Evolutionary conservation across 2,888 invertebrate genomes (phyloP).

Genomic region (Syrista parreyssii): DNA sequence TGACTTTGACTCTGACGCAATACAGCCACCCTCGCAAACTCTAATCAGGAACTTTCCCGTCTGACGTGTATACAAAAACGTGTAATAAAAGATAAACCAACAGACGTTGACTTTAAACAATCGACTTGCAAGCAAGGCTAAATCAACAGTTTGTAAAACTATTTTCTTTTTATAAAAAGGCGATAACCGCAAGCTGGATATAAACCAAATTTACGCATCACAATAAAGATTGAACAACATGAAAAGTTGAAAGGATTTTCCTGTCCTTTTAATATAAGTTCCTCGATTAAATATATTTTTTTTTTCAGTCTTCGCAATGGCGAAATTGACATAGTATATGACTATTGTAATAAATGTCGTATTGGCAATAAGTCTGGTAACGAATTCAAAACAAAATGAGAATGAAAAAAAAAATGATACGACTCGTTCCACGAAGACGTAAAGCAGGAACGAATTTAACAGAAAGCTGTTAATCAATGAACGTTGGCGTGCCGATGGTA

Average conservation of each 20-base stretch:
- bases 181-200: neutral
- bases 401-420: neutral
- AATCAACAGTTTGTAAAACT: neutral
- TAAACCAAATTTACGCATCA: neutral
- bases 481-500: neutral
- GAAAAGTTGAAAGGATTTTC: neutral
- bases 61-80: neutral
- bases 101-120: neutral
- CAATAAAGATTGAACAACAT: neutral
- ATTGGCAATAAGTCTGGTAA: neutral
- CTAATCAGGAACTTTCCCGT: neutral
- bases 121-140: neutral
- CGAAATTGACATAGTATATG: neutral
- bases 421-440: neutral
- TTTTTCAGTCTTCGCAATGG: neutral
- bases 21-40: neutral
- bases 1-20: neutral
- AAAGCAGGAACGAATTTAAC: conserved; percentile 5
- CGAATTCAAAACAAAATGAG: neutral
- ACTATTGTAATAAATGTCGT: neutral
- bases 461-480: conserved; percentile 1
- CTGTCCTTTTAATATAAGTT: neutral
- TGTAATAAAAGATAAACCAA: neutral
- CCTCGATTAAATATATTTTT: neutral
- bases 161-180: conserved; percentile 9